phyloP scores from a whole-genome alignment of 2,888 invertebrate genomes.

The Cordilura impudica region DNA sequence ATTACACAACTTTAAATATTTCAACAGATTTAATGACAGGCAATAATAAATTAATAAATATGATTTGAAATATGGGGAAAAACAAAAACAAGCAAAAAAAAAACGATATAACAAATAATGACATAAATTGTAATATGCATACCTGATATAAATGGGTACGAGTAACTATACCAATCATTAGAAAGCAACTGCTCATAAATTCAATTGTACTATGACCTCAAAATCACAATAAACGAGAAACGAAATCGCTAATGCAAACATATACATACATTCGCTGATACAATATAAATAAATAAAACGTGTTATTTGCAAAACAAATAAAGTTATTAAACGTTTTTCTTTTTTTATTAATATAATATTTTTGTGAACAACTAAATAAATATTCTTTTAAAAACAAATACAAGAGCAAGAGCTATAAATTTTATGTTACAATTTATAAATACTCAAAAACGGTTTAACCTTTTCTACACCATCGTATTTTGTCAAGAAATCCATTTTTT shows the following conservation, averaged over 20 bases:
- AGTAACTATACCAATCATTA: constrained; percentile 46
- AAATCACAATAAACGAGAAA: constrained; percentile 23
- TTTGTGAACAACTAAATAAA: constrained; percentile 4
- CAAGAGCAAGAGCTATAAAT: constrained; percentile 53
- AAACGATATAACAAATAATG: background rate
- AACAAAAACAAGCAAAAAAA: background rate
- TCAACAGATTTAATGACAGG: constrained; percentile 37
- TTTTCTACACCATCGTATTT: constrained; percentile 67
- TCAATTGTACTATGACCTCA: constrained; percentile 58
- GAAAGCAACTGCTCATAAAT: constrained; percentile 58
- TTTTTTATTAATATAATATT: constrained; percentile 59
- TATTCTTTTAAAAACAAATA: constrained; percentile 64
- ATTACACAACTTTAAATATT: constrained; percentile 43
- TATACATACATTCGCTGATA: background rate
- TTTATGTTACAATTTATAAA: constrained; percentile 75
- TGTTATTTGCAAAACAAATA: constrained; percentile 72
- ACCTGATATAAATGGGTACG: background rate
- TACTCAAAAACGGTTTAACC: constrained; percentile 72
- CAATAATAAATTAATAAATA: background rate
- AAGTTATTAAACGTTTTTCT: constrained; percentile 71
- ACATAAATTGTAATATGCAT: background rate
- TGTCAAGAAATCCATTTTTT: constrained; percentile 51
- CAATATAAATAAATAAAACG: constrained; percentile 4
- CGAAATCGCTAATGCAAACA: constrained; percentile 26
- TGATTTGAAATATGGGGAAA: background rate